Percentiles rank a stretch among this genome's conserved stretches.
Conservation (phyloP, 2,888 invertebrate genomes). For the Allygus modestus region DNA sequence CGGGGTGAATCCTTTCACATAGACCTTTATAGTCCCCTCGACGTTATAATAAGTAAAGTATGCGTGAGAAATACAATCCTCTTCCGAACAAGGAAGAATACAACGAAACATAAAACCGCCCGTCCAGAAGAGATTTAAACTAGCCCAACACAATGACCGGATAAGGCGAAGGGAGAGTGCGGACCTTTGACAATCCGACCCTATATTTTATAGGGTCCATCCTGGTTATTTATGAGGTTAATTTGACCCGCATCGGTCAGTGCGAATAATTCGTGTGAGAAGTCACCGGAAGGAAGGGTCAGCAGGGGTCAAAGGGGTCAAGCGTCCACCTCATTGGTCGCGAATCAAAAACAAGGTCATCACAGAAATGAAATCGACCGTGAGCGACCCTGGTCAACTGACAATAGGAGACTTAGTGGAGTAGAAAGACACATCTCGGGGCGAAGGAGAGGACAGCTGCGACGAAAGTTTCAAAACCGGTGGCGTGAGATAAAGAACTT, state of each 20-base stretch:
- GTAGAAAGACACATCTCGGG: not conserved
- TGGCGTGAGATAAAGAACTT: not conserved
- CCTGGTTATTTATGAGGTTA: constrained; percentile 27
- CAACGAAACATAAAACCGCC: constrained; percentile 7
- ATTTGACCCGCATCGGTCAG: constrained; percentile 42
- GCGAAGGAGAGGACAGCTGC: not conserved
- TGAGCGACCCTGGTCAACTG: constrained; percentile 2
- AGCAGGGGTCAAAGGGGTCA: constrained; percentile 7
- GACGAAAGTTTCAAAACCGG: constrained; percentile 17
- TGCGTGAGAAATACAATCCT: constrained; percentile 41
- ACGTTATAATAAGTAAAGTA: not conserved
- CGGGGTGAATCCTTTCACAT: too few species aligned
- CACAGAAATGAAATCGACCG: constrained; percentile 1
- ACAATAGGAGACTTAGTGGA: constrained; percentile 25
- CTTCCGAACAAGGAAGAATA: constrained; percentile 7
- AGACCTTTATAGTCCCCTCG: not conserved
- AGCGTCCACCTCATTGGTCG: not conserved
- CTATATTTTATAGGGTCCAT: not conserved
- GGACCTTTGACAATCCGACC: not conserved
- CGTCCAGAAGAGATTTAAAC: constrained; percentile 40
- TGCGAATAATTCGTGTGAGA: constrained; percentile 23
- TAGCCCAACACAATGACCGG: not conserved
- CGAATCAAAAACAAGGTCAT: constrained; percentile 33
- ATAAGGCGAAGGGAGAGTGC: constrained; percentile 1
- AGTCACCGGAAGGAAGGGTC: constrained; percentile 39